Conservation (phyloP, 2,888 invertebrate genomes). For the Smittia aterrima region DNA sequence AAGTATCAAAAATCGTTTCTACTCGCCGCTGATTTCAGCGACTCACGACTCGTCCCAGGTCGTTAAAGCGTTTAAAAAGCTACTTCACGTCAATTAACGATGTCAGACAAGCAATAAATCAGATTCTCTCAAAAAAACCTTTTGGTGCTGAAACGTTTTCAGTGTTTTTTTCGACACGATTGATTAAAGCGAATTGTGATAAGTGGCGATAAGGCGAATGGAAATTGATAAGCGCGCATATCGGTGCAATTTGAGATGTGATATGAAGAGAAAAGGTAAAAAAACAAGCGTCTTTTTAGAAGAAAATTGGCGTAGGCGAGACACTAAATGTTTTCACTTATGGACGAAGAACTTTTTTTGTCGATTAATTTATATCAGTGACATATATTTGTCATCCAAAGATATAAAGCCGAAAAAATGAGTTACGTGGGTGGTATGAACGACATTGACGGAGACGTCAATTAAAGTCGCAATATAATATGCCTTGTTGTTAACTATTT, state of each 20-base stretch:
- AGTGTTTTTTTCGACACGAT: neutral
- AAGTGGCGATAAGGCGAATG: neutral
- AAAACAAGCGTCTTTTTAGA: neutral
- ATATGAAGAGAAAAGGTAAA: no score
- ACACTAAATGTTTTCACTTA: neutral
- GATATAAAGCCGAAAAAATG: no score
- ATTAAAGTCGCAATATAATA: no score
- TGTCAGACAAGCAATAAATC: constrained; percentile 6
- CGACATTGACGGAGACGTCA: no score
- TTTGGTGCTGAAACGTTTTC: neutral
- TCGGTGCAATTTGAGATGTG: constrained; percentile 1
- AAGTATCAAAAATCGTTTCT: neutral
- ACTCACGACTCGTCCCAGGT: neutral
- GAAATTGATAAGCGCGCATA: neutral
- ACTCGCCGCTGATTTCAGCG: neutral
- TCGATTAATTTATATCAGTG: no score
- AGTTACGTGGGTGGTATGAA: no score
- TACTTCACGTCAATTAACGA: neutral
- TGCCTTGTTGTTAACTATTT: no score
- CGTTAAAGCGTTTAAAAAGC: neutral
- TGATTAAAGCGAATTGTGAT: constrained; percentile 21
- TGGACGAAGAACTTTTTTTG: neutral
- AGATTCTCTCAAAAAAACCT: neutral
- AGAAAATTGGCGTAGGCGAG: neutral
- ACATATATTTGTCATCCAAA: no score